Evolutionary conservation across 2,888 invertebrate species (phyloP).

Genomic region (Trissolcus brochymenae): DNA sequence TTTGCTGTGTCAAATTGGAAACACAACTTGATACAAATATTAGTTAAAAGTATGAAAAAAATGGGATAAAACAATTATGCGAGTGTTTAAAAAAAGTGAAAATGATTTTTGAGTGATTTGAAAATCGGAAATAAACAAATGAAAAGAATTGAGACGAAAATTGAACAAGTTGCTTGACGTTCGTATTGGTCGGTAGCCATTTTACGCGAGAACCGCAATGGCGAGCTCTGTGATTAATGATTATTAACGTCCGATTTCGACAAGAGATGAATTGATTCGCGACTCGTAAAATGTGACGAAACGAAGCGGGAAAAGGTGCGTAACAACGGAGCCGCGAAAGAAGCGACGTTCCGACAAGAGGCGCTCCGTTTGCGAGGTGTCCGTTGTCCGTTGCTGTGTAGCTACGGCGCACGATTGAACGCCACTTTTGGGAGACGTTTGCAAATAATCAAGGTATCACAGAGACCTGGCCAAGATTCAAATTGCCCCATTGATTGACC

Average conservation of each 20-base stretch:
- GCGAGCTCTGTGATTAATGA: conserved; percentile 59
- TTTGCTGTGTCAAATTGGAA: background rate
- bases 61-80: background rate
- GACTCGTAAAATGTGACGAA: conserved; percentile 57
- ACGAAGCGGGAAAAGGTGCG: conserved; percentile 53
- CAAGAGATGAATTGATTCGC: conserved; percentile 41
- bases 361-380: conserved; percentile 47
- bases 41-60: background rate
- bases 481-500: background rate
- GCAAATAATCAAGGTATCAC: conserved; percentile 55
- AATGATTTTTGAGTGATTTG: background rate
- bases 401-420: conserved; percentile 43
- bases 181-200: conserved; percentile 50
- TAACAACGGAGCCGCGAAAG: conserved; percentile 46
- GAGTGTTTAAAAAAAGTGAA: background rate
- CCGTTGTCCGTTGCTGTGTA: conserved; percentile 48
- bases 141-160: background rate
- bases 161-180: conserved; percentile 6
- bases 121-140: background rate
- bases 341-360: conserved; percentile 37
- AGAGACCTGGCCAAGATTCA: conserved; percentile 34
- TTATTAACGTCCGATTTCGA: conserved; percentile 53
- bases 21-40: conserved; percentile 1
- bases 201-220: conserved; percentile 49
- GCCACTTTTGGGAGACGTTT: conserved; percentile 43